A percentile compares a stretch with the other conserved stretches of the same genome.
These are phyloP conservation scores for Cryptocephalus primarius DNA, from an alignment of 2,888 invertebrate species.

Conservation along the genomic window DNA sequence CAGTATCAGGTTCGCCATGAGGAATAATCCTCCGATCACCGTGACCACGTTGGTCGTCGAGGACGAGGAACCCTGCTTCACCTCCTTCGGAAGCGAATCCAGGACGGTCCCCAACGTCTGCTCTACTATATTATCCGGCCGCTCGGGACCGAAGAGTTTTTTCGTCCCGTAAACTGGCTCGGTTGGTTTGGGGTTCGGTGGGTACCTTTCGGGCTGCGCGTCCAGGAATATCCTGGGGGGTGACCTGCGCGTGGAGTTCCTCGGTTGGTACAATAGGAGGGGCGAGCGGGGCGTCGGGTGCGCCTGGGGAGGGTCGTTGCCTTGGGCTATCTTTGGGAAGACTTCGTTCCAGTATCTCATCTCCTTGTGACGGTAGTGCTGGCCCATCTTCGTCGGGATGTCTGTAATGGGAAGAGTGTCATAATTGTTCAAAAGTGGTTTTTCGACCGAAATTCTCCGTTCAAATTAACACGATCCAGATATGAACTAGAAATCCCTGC, in stretches of 20 bases:
- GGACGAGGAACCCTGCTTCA: conserved; percentile 25
- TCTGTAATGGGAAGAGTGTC: conserved; percentile 41
- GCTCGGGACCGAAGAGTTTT: conserved; percentile 8
- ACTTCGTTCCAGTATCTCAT: conserved; percentile 78
- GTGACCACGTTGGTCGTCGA: conserved; percentile 49
- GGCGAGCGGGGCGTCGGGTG: background rate
- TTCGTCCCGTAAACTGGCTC: conserved; percentile 12
- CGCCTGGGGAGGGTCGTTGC: conserved; percentile 1
- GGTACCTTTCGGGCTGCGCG: background rate
- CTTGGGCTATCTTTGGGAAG: conserved; percentile 58
- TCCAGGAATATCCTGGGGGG: background rate
- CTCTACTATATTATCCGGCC: conserved; percentile 16
- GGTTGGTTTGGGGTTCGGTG: background rate
- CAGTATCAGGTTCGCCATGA: conserved; percentile 61
- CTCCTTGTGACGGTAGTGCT: conserved; percentile 65
- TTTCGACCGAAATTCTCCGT: too few relatives aligned
- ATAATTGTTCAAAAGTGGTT: background rate
- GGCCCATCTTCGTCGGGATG: conserved; percentile 61
- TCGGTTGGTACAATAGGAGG: conserved; percentile 11
- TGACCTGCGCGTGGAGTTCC: conserved; percentile 1
- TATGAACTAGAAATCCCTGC: too few relatives aligned
- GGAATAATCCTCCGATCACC: conserved; percentile 56
- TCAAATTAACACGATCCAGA: too few relatives aligned
- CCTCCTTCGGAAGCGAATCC: conserved; percentile 30
- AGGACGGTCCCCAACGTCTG: conserved; percentile 28